These are phyloP conservation scores for Oreochromis tanganicae DNA, from an alignment of 2,113 vertebrate species.

Conservation along the genomic window DNA sequence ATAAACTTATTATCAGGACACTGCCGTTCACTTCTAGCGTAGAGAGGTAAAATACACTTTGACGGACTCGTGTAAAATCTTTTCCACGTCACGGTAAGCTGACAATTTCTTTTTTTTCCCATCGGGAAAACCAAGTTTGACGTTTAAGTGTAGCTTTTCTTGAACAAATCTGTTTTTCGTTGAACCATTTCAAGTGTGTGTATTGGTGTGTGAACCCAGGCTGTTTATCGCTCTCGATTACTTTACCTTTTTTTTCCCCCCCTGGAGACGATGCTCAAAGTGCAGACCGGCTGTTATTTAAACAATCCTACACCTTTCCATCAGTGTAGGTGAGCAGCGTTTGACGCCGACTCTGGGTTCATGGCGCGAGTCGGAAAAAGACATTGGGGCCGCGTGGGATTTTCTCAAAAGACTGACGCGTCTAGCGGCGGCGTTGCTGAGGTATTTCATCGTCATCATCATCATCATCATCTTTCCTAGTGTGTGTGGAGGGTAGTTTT, in stretches of 20 bases:
- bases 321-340: background rate
- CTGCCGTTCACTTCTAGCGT: slow-evolving; percentile 46
- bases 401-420: background rate
- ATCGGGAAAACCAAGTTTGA: slow-evolving; percentile 13
- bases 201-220: slow-evolving; percentile 13
- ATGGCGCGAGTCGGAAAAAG: background rate
- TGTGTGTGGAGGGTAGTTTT: background rate
- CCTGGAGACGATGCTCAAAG: background rate
- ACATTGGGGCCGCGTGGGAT: background rate
- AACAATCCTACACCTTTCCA: background rate
- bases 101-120: slow-evolving; percentile 22
- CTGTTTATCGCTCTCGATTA: slow-evolving; percentile 10
- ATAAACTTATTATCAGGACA: slow-evolving; percentile 30
- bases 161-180: slow-evolving; percentile 9
- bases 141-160: slow-evolving; percentile 23
- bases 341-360: background rate
- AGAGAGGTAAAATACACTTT: slow-evolving; percentile 24
- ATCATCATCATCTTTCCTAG: slow-evolving; percentile 6
- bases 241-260: too few relatives aligned
- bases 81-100: background rate
- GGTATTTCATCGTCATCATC: background rate
- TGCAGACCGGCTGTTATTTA: background rate
- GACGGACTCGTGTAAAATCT: background rate
- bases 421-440: background rate
- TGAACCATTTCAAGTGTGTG: slow-evolving; percentile 38